Evolutionary conservation across 2,888 invertebrate species (phyloP), one percentile per base, ranked within the genome.

Genomic region (Mesochorus sp.): DNA sequence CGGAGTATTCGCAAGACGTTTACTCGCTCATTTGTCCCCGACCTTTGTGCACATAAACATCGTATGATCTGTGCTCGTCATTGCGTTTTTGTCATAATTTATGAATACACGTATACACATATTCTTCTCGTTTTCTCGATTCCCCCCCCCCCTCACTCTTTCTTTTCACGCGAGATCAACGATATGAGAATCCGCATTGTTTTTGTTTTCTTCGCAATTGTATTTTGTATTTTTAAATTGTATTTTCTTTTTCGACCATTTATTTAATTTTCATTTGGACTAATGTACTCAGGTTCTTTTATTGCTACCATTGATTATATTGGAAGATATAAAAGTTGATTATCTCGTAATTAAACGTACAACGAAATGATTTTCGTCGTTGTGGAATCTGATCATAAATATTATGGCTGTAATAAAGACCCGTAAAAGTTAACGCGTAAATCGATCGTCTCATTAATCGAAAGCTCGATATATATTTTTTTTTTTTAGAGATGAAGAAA

Each of bases 21-120:
- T 53, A 21, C 31, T 51, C 39, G 51, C 49, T 53, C 6, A 10
- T 44, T 62, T 19, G 49, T 55, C 49, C 42, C 70, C 73, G 68
- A 77, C 68, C 73, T 77, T 68, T 68, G 67, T 10, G 59, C n/a
- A n/a, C 68, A 34, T 64, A 73, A 73, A 64, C 77, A 77, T 77
- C 73, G 77, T 77, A 77, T 68, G 77, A 77, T 68, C 49, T 73
- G 14, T 57, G 47, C 51, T 59, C 51, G 72, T 68, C 44, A 31
- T 28, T 17, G 59, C n/a, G 47, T 66, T 17, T 61, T 24, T 70
- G n/a, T 37, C 47, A 37, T 21, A 44, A 55, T 55, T 8, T 8
- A 44, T 14, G 31, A 1, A 28, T 53, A 28, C 17, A 55, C 5
- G 57, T 51, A 68, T 59, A 70, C 37, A 39, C 49, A 70, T 26